Evolutionary conservation across 1,140 invertebrate genomes (phyloP), one percentile per base, ranked within the genome.

Genomic region (Caenorhabditis remanei): DNA sequence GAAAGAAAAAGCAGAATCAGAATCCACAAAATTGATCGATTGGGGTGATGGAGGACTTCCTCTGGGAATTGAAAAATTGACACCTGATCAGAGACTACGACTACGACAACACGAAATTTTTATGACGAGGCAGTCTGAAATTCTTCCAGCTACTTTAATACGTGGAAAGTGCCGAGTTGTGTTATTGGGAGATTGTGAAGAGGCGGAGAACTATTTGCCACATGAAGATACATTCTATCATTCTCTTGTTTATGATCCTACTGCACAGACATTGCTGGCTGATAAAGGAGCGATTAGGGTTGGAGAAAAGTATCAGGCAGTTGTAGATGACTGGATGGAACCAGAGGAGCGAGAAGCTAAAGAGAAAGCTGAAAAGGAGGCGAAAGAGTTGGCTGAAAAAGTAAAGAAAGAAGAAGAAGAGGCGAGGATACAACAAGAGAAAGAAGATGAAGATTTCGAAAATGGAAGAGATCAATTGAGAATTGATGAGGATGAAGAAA

Each of bases 111-210:
- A 98, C 90, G 98, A 99, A 94, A 94, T 99, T 89, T 99, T 99
- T 94, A 94, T 99, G 65, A 98, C 98, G 11, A 95, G 98, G 89
- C 97, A 99, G 94, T 96, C 99, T 87, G 98, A 99, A 94, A 99
- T 97, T 43, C 94, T 99, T 92, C 97, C 98, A 58, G 98, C 98
- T 79, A 99, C 97, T 84, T 96, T 98, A 94, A 99, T 99, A 91
- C 95, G 98, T 91, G 98, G 98, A 92, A 99, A 99, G 95, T 99
- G 98, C 94, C 96, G 96, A 88, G 98, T 99, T 88, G 98, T 97
- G 83, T 94, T 99, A 85, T 95, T 99, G 9, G 83, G 87, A 40
- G 88, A 89, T 46, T 67, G 84, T 21, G 88, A 89, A 56, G 75
- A 84, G 4, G 58, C 63, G 6, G 87, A 88, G 1, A 65, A 61